Evolutionary conservation across 2,888 invertebrate genomes (phyloP).

Genomic region (Anthoptus insignis): DNA sequence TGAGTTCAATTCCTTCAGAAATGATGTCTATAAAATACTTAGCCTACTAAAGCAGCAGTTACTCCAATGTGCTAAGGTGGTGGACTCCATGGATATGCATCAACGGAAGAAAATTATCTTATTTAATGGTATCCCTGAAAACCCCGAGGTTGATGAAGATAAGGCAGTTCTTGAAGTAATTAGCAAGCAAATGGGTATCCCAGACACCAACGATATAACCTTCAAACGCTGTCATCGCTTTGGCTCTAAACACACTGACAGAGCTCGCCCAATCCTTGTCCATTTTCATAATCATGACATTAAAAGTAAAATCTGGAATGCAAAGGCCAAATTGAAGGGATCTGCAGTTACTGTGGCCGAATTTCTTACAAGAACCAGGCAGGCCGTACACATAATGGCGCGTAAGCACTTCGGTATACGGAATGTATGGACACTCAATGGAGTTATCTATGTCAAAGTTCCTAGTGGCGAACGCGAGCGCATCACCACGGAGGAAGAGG

Average conservation of each 20-base stretch:
- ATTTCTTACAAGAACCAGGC: not conserved
- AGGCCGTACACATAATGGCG: not conserved
- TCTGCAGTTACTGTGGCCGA: not conserved
- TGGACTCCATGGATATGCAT: not conserved
- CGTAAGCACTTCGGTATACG: slow-evolving; percentile 6
- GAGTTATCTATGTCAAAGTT: not conserved
- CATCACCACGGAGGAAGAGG: not conserved
- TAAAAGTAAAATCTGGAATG: not conserved
- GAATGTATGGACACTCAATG: slow-evolving; percentile 16
- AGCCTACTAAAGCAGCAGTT: not conserved
- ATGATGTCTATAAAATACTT: not conserved
- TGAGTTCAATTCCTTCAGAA: not conserved
- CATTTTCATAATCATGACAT: not conserved
- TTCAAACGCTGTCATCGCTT: not conserved
- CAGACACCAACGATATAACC: not conserved
- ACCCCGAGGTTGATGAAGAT: not conserved
- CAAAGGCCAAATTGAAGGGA: slow-evolving; percentile 9
- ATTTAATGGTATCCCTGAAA: not conserved
- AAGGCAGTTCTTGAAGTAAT: not conserved
- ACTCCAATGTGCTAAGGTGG: not conserved
- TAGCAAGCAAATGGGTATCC: not conserved
- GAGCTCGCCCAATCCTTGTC: not conserved
- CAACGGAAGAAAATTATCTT: not conserved
- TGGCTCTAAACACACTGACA: not conserved
- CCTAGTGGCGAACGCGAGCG: not conserved